Percentiles rank a stretch among this genome's conserved stretches.
These are phyloP conservation scores for Leptosomus discolor DNA, from an alignment of 2,113 vertebrate genomes.

Conservation along the genomic window DNA sequence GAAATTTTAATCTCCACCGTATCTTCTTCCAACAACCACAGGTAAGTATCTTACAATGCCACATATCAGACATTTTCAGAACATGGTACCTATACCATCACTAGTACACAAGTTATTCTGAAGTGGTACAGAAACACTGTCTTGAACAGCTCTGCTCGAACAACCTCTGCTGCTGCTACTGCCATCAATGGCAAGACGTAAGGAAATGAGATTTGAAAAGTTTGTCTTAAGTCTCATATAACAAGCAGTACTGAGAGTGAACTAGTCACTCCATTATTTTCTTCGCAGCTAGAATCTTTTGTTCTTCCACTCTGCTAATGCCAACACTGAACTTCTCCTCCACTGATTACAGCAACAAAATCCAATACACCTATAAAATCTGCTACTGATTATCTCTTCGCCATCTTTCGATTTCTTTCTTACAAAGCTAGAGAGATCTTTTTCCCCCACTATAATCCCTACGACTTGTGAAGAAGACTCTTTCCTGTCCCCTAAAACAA, in stretches of 20 bases:
- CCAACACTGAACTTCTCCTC: not conserved
- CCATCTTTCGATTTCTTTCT: not conserved
- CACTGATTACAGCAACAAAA: not conserved
- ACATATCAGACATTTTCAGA: not conserved
- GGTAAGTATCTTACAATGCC: not conserved
- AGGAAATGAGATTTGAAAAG: not conserved
- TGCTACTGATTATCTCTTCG: not conserved
- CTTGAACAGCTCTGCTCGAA: not conserved
- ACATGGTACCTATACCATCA: not conserved
- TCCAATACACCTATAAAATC: not conserved
- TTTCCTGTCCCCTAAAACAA: not conserved
- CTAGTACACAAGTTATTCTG: not conserved
- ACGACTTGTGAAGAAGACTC: not conserved
- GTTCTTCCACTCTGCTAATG: not conserved
- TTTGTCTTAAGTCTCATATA: not conserved
- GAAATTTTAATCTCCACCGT: not conserved
- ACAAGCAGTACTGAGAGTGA: not conserved
- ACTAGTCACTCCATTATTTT: not conserved
- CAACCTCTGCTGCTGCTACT: not conserved
- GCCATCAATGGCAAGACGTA: fast-evolving
- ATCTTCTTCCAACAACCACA: not conserved
- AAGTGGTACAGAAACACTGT: not conserved
- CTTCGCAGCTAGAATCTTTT: not conserved
- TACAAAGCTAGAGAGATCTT: not conserved
- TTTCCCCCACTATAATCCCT: not conserved